These are phyloP conservation scores for Ptiloglossa arizonensis DNA, from an alignment of 1,140 invertebrate species.

Conservation along the genomic window DNA sequence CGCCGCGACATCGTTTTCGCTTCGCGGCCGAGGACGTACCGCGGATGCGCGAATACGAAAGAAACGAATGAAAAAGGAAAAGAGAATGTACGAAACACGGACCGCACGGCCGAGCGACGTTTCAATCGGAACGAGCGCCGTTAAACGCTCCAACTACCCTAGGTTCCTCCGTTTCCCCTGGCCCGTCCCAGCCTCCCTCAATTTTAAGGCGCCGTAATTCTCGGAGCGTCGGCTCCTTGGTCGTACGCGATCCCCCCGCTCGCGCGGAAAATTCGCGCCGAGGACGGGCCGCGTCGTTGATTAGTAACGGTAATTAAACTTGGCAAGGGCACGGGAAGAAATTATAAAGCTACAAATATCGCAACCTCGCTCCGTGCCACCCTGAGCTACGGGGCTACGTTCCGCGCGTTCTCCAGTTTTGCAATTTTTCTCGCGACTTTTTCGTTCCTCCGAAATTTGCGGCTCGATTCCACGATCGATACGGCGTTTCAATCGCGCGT, in stretches of 20 bases:
- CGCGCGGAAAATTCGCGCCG: slow-evolving; percentile 16
- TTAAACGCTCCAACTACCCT: not conserved
- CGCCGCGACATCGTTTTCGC: not conserved
- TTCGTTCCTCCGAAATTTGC: slow-evolving; percentile 1
- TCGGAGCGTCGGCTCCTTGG: slow-evolving; percentile 19
- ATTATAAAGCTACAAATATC: slow-evolving; percentile 19
- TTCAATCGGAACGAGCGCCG: not conserved
- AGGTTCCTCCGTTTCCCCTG: no score
- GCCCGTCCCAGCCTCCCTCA: not conserved
- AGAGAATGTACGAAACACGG: no score
- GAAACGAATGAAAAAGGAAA: no score
- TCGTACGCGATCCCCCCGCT: slow-evolving; percentile 6
- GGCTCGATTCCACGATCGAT: not conserved
- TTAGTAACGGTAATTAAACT: slow-evolving; percentile 34
- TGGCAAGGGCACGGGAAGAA: not conserved
- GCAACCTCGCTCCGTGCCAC: not conserved
- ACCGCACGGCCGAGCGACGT: not conserved
- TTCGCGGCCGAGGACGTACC: not conserved
- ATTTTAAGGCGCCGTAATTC: slow-evolving; percentile 30
- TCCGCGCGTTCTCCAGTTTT: not conserved
- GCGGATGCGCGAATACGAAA: no score
- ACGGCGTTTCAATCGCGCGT: no score
- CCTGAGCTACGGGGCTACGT: not conserved
- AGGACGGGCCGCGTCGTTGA: slow-evolving; percentile 8
- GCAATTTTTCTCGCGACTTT: not conserved